Conservation (phyloP, 2,797 vertebrate genomes). For the Linurgus olivaceus region DNA sequence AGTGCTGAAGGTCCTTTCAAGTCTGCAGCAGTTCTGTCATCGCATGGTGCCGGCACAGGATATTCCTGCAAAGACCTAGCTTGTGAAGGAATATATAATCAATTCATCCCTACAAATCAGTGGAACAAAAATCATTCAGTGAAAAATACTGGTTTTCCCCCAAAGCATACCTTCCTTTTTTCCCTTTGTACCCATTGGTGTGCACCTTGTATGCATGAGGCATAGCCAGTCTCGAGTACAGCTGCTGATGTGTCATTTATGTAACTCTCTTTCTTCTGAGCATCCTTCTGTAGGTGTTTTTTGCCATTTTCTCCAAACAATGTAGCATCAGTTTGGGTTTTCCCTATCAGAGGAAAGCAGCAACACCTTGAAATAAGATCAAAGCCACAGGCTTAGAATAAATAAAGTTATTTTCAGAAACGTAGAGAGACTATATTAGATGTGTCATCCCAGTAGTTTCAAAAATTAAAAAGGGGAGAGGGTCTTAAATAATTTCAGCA, state of each 20-base stretch:
- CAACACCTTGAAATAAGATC: not conserved
- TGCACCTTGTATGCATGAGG: not conserved
- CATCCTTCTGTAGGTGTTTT: not conserved
- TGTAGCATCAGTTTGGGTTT: not conserved
- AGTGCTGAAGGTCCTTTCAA: constrained; percentile 41
- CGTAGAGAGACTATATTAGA: not conserved
- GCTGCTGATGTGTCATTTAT: not conserved
- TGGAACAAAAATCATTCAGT: not conserved
- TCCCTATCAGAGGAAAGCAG: not conserved
- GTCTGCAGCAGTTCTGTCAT: constrained; percentile 48
- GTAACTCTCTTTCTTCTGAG: not conserved
- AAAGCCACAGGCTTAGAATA: not conserved
- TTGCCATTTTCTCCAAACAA: not conserved
- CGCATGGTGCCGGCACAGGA: not conserved
- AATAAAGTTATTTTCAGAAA: constrained; percentile 28
- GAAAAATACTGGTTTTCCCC: not conserved
- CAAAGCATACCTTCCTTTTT: not conserved
- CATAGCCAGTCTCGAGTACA: not conserved
- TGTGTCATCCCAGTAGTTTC: not conserved
- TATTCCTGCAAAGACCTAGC: constrained; percentile 34
- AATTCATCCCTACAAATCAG: not conserved
- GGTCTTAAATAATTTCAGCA: not conserved
- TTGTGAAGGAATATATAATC: constrained; percentile 38
- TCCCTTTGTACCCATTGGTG: not conserved
- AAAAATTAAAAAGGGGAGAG: not conserved